Base-by-base conservation (phyloP, 2,888 invertebrate genomes). In the Limnephilus lunatus region DNA sequence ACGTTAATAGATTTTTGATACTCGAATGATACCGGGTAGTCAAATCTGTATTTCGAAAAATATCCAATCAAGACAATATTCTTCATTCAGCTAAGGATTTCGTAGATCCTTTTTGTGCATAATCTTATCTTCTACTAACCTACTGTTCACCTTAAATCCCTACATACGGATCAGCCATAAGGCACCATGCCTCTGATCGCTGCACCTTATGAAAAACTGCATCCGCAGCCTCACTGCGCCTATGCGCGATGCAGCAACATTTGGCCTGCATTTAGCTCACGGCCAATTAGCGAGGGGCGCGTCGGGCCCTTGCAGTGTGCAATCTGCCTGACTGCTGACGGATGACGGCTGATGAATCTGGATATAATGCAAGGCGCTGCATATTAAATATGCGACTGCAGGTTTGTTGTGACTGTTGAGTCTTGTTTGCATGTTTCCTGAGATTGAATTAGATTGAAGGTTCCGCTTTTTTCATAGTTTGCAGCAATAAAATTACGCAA, bases 261-360 rank as follows among this genome's bases (percentile, higher is more conserved):
- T 92, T 90, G 93, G 92, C 81, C 90, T 92, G 89, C 93, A 93
- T 93, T 93, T 93, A 89, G 93, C 89, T 90, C 92, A 93, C 85
- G 93, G 92, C 90, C 93, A 93, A 93, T 93, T 93, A 93, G 93
- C 90, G 85, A 53, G 91, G 92, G 93, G 92, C 92, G 91, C 90
- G 92, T 48, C 90, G 30, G 44, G 19, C 48, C 91, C 90, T 85
- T 87, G 90, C 90, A 81, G 81, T 81, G 81, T 91, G 89, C 53
- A 85, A 44, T 19, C 68, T n/a, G 68, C 9, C 68, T 68, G 68
- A n/a, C 68, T 68, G 25, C 25, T 68, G 68, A 68, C 68, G 68
- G 25, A 7, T 68, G 68, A n/a, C 68, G 68, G 68, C 25, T 68
- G 68, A 68, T 68, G 68, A 25, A 1, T 82, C 30, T 82, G 82